Evolutionary conservation across 2,797 vertebrate species (phyloP).

Genomic region (Carduelis carduelis): DNA sequence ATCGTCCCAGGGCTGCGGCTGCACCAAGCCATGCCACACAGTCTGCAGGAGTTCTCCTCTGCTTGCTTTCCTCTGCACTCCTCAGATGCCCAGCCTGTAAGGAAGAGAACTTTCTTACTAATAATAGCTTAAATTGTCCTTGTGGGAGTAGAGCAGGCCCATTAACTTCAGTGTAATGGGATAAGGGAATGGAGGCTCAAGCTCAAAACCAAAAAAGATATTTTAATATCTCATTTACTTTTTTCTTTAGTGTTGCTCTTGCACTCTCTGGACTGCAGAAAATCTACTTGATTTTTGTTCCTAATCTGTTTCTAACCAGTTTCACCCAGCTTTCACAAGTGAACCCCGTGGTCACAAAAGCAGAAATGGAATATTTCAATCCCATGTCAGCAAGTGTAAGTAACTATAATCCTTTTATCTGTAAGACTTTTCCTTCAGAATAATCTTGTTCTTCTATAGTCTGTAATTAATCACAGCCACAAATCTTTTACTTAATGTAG

Average conservation of each 20-base stretch:
- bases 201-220: background rate
- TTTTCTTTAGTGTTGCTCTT: background rate
- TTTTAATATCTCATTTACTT: background rate
- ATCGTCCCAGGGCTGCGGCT: accelerated
- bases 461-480: slow-evolving; percentile 8
- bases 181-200: background rate
- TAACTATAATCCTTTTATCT: slow-evolving; percentile 39
- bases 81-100: background rate
- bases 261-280: background rate
- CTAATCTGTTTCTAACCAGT: background rate
- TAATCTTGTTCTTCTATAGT: slow-evolving; percentile 3
- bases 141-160: background rate
- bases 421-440: slow-evolving; percentile 21
- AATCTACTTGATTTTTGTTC: background rate
- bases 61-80: background rate
- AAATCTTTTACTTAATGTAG: background rate
- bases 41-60: background rate
- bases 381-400: slow-evolving; percentile 17
- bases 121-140: background rate
- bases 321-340: background rate
- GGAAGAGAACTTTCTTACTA: background rate
- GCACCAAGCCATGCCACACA: accelerated
- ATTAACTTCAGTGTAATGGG: background rate
- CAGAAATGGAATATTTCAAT: slow-evolving; percentile 33
- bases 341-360: background rate